Percentiles rank a stretch among this genome's conserved stretches.
These are phyloP conservation scores for Ectemnius lituratus DNA, from an alignment of 2,888 invertebrate species.

Conservation along the genomic window DNA sequence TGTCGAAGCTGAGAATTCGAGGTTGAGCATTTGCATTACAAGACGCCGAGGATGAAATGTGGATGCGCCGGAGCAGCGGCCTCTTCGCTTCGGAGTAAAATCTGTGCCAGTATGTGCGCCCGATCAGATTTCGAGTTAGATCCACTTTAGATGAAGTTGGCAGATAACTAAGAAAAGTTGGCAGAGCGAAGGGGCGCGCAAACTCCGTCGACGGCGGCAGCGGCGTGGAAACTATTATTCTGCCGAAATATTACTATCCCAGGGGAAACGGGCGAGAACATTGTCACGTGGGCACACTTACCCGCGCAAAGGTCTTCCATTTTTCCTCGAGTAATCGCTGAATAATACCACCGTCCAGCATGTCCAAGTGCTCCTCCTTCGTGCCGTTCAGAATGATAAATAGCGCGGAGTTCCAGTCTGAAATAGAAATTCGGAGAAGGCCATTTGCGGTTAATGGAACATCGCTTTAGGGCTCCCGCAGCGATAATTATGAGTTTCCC, in stretches of 20 bases:
- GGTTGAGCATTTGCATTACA: no score
- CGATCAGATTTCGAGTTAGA: neutral
- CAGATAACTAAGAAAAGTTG: slow-evolving; percentile 2
- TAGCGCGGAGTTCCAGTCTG: slow-evolving; percentile 99
- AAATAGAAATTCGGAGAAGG: slow-evolving; percentile 63
- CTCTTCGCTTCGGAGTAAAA: no score
- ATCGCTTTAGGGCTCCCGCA: slow-evolving; percentile 51
- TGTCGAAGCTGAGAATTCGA: no score
- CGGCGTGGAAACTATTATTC: neutral
- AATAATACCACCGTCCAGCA: slow-evolving; percentile 99
- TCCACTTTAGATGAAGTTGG: neutral
- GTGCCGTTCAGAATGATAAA: slow-evolving; percentile 98
- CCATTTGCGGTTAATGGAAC: slow-evolving; percentile 60
- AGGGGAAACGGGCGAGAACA: slow-evolving; percentile 30
- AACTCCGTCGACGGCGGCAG: neutral
- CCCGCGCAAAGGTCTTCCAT: slow-evolving; percentile 99
- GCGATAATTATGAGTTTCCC: slow-evolving; percentile 61
- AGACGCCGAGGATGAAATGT: no score
- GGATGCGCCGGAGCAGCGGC: no score
- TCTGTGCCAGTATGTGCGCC: no score
- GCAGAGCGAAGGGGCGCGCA: neutral
- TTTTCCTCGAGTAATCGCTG: slow-evolving; percentile 98
- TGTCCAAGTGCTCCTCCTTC: slow-evolving; percentile 98
- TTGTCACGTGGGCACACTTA: slow-evolving; percentile 76
- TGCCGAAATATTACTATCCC: slow-evolving; percentile 9